Conservation (phyloP, 2,797 vertebrate genomes). For the Synaphobranchus kaupii region DNA sequence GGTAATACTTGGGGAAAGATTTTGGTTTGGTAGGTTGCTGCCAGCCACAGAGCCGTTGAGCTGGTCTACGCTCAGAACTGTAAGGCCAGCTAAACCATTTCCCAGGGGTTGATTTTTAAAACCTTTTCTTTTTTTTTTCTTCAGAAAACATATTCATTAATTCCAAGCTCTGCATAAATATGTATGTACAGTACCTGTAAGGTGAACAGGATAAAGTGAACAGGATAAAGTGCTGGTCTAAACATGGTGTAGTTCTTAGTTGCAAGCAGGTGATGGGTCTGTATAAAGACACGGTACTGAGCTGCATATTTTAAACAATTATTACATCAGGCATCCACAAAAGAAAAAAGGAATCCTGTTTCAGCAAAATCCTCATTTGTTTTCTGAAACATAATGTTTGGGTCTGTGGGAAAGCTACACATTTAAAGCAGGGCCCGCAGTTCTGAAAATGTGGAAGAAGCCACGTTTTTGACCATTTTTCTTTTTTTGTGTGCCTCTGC, state of each 20-base stretch:
- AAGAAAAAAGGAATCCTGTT: slow-evolving; percentile 37
- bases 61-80: not conserved
- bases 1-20: slow-evolving; percentile 63
- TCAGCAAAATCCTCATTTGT: slow-evolving; percentile 48
- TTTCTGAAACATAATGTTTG: slow-evolving; percentile 41
- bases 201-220: not conserved
- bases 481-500: slow-evolving; percentile 33
- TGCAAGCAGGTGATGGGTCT: not conserved
- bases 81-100: not conserved
- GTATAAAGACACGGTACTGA: not conserved
- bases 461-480: slow-evolving; percentile 41
- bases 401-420: slow-evolving; percentile 46
- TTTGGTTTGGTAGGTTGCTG: slow-evolving; percentile 36
- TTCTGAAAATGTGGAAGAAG: slow-evolving; percentile 53
- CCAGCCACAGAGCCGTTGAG: not conserved
- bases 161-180: not conserved
- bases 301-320: not conserved
- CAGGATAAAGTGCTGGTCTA: not conserved
- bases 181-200: not conserved
- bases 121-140: not conserved
- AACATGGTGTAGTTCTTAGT: not conserved
- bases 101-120: not conserved
- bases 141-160: not conserved
- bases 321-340: slow-evolving; percentile 19
- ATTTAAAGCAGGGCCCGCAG: slow-evolving; percentile 41